A percentile compares a stretch with the other conserved stretches of the same genome.
Conservation (phyloP, 1,140 invertebrate genomes). For the Sesamia nonagrioides region DNA sequence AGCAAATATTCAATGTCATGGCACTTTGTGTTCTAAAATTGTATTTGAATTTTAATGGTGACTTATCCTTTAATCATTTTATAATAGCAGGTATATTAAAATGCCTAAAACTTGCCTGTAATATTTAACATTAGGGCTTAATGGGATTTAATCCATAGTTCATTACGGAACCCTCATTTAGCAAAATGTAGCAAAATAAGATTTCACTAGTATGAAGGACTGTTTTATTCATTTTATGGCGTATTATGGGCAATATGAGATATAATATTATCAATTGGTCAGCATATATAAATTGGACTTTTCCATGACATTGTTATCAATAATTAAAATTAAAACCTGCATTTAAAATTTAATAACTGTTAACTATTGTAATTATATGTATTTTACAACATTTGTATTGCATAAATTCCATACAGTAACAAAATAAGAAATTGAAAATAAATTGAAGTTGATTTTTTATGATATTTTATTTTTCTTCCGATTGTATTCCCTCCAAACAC, state of each 20-base stretch:
- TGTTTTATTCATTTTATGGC: constrained; percentile 47
- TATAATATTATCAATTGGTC: constrained; percentile 49
- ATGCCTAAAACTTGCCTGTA: constrained; percentile 82
- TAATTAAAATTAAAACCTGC: constrained; percentile 71
- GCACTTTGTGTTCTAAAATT: constrained; percentile 50
- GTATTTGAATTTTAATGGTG: constrained; percentile 35
- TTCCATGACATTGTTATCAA: constrained; percentile 83
- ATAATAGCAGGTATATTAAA: constrained; percentile 61
- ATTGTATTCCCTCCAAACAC: too few relatives aligned
- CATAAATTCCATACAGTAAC: constrained; percentile 83
- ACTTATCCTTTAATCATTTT: constrained; percentile 43
- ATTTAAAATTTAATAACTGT: constrained; percentile 86
- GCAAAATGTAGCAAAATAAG: constrained; percentile 57
- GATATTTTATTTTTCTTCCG: constrained; percentile 53
- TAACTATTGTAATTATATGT: constrained; percentile 84
- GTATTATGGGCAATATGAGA: constrained; percentile 34
- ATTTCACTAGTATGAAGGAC: constrained; percentile 42
- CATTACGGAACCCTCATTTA: constrained; percentile 59
- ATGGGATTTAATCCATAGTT: constrained; percentile 74
- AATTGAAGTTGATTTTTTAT: constrained; percentile 85
- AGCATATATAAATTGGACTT: constrained; percentile 65
- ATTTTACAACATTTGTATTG: constrained; percentile 85
- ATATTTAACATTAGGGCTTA: constrained; percentile 72
- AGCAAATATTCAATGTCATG: constrained; percentile 66
- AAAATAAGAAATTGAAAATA: constrained; percentile 82